Conservation (phyloP, 53 echinoderm and acorn worm genomes). For the Crossaster papposus region DNA sequence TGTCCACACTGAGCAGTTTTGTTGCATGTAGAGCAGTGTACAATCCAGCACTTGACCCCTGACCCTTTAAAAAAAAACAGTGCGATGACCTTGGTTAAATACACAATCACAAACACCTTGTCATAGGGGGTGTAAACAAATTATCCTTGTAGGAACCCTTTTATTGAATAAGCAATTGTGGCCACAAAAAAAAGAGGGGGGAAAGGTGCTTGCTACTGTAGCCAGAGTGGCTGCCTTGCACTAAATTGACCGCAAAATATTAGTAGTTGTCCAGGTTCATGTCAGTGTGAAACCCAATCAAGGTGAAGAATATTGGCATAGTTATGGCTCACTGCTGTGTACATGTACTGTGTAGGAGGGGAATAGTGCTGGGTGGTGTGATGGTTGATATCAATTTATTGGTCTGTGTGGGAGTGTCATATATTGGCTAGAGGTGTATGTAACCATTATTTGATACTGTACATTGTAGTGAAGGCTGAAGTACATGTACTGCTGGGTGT, state of each 20-base stretch:
- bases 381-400: background rate
- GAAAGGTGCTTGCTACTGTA: slow-evolving; percentile 8
- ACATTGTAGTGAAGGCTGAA: too few species aligned
- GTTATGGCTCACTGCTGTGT: background rate
- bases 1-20: background rate
- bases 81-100: background rate
- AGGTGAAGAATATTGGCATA: slow-evolving; percentile 28
- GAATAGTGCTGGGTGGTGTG: slow-evolving; percentile 5
- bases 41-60: slow-evolving; percentile 16
- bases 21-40: background rate
- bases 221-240: background rate
- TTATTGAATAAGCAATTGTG: slow-evolving; percentile 1
- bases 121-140: background rate
- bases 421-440: background rate
- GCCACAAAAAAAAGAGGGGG: background rate
- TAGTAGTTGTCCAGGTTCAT: slow-evolving; percentile 2
- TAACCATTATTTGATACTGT: too few species aligned
- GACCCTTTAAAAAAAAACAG: background rate
- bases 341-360: too few species aligned
- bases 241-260: slow-evolving; percentile 9
- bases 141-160: background rate
- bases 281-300: slow-evolving; percentile 18
- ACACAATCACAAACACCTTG: background rate
- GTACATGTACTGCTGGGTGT: too few species aligned
- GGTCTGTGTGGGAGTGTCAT: background rate